Evolutionary conservation across 2,113 vertebrate species (phyloP), one percentile per base, ranked within the genome.

Genomic region (Acinonyx jubatus): DNA sequence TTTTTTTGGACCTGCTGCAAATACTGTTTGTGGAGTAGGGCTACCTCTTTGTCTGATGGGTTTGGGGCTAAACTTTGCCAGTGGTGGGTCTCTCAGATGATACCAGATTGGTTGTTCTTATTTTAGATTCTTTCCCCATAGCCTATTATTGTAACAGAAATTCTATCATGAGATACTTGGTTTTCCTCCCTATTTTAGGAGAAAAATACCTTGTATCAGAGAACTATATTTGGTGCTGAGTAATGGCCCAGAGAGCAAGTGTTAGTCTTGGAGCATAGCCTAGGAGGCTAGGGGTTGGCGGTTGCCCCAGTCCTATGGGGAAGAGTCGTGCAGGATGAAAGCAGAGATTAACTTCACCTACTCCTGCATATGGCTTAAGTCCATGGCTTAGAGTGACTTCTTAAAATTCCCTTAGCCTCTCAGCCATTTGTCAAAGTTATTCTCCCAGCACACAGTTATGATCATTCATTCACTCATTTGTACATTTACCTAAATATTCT

Each of bases 401-500:
- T 52, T 33, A 91, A 80, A 65, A 65, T 85, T 61, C 33, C 55
- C 12, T 76, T 76, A 27, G 15, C 31, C 7, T 89, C 41, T 81
- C 81, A 48, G 50, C 45, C 8, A 5, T 95, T 93, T 89, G 4
- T 45, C 61, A 68, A 50, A 85, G 25, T 95, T 88, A 57, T n/a
- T 33, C 55, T 61, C 36, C 36, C 14, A 85, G 21, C 61, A 57
- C 63, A 38, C 14, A n/a, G 29, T 68, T 85, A 38, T 31, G 76
- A 15, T 89, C 65, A 65, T 48, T 57, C 31, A 87, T 31, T 79
- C 31, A 85, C 31, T 88, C 41, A 55, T 65, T 29, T 80, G 33
- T 81, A 74, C 48, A n/a, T 88, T 87, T 80, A 93, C 84, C 68
- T 97, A 50, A 81, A 41, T 92, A 61, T 68, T 95, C 83, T 93